Conservation (phyloP, 2,797 vertebrate species). For the Myiotriccus ornatus region DNA sequence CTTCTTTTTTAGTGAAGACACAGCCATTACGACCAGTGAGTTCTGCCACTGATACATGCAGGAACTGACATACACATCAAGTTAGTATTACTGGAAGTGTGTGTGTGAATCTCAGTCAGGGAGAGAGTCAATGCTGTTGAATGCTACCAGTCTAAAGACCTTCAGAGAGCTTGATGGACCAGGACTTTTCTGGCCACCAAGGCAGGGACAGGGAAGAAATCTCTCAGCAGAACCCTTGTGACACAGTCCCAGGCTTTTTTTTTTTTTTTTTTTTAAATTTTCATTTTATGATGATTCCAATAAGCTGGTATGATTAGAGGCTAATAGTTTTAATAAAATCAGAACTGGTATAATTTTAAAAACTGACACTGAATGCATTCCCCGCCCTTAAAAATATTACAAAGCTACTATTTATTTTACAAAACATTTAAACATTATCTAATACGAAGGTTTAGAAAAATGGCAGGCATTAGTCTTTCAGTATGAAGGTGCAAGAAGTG, state of each 20-base stretch:
- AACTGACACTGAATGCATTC: neutral
- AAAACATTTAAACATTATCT: neutral
- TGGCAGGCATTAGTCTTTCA: neutral
- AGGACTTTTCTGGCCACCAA: neutral
- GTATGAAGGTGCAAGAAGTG: neutral
- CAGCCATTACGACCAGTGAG: neutral
- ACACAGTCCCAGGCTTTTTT: neutral
- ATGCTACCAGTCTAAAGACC: neutral
- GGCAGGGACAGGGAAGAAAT: neutral
- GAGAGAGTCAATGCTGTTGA: neutral
- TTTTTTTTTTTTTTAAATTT: neutral
- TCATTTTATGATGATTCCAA: neutral
- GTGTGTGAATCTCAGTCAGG: neutral
- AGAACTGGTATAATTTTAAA: neutral
- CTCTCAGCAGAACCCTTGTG: neutral
- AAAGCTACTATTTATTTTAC: neutral
- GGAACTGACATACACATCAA: neutral
- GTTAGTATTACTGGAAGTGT: neutral
- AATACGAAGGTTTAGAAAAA: neutral
- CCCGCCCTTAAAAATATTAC: neutral
- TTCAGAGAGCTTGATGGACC: neutral
- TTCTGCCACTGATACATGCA: neutral
- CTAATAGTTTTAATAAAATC: neutral
- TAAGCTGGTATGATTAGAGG: neutral
- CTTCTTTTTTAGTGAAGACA: neutral